These are phyloP conservation scores for Drosophila carrolli DNA, from an alignment of 1,140 invertebrate genomes.

Conservation along the genomic window DNA sequence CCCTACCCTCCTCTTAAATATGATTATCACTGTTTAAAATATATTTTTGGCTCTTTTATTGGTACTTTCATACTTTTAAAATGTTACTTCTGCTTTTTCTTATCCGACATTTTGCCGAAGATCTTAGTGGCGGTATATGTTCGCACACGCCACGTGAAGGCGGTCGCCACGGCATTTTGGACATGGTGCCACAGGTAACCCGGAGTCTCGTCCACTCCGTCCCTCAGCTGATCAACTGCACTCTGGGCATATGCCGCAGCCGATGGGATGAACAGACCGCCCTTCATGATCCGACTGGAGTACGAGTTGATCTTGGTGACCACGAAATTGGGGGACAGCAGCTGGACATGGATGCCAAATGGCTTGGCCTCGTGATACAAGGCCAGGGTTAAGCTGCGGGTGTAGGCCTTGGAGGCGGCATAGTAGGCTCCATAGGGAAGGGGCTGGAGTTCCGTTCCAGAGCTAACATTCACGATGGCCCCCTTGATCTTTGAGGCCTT, in stretches of 20 bases:
- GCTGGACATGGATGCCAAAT: conserved; percentile 92
- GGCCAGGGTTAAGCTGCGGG: conserved; percentile 83
- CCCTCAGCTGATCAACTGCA: conserved; percentile 92
- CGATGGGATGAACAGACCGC: conserved; percentile 91
- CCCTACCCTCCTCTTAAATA: background rate
- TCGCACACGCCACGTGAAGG: conserved; percentile 51
- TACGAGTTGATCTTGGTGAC: conserved; percentile 95
- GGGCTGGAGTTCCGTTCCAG: conserved; percentile 92
- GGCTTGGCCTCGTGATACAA: conserved; percentile 91
- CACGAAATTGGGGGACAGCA: conserved; percentile 94
- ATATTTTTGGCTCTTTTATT: background rate
- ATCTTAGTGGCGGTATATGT: conserved; percentile 5
- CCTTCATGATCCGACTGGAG: conserved; percentile 90
- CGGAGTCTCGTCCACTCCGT: conserved; percentile 90
- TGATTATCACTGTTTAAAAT: background rate
- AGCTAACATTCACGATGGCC: conserved; percentile 94
- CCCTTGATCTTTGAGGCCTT: conserved; percentile 90
- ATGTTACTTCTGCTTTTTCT: background rate
- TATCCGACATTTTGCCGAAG: conserved; percentile 10
- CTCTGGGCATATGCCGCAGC: conserved; percentile 90
- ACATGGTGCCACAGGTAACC: conserved; percentile 95
- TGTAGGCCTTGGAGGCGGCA: conserved; percentile 91
- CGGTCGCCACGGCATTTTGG: conserved; percentile 32
- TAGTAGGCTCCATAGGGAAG: conserved; percentile 95
- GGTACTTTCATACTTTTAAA: background rate